Percentiles rank a stretch among this genome's conserved stretches.
Conservation (phyloP, 2,113 vertebrate genomes). For the Hystrix cristata region DNA sequence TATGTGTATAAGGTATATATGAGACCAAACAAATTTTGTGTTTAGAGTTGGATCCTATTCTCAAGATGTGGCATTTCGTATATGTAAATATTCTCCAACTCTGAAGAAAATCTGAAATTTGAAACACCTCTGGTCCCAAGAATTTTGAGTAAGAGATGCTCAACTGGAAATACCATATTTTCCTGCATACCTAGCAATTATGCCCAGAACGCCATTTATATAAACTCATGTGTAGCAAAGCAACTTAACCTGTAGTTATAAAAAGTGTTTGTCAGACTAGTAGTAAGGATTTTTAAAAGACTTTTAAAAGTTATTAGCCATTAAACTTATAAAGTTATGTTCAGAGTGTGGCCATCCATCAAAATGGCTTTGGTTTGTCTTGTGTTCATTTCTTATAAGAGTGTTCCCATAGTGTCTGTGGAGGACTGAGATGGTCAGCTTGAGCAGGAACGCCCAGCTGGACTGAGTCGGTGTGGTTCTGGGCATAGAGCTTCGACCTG, state of each 20-base stretch:
- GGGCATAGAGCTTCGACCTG: no score
- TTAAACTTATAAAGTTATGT: background rate
- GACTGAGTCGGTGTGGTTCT: no score
- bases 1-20: background rate
- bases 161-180: background rate
- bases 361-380: background rate
- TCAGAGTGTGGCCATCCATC: background rate
- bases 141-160: background rate
- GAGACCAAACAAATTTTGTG: background rate
- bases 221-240: background rate
- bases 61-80: background rate
- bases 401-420: background rate
- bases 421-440: no score
- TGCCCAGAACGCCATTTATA: background rate
- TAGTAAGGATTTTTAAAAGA: background rate
- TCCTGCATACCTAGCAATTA: background rate
- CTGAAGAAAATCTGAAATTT: background rate
- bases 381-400: background rate
- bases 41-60: background rate
- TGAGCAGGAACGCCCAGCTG: no score
- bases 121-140: background rate
- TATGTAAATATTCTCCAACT: background rate
- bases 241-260: background rate
- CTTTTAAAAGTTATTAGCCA: background rate
- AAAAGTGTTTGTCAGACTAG: background rate